Evolutionary conservation across 92 coral and sea anemone genomes (phyloP).

Genomic region (Porites lobata): DNA sequence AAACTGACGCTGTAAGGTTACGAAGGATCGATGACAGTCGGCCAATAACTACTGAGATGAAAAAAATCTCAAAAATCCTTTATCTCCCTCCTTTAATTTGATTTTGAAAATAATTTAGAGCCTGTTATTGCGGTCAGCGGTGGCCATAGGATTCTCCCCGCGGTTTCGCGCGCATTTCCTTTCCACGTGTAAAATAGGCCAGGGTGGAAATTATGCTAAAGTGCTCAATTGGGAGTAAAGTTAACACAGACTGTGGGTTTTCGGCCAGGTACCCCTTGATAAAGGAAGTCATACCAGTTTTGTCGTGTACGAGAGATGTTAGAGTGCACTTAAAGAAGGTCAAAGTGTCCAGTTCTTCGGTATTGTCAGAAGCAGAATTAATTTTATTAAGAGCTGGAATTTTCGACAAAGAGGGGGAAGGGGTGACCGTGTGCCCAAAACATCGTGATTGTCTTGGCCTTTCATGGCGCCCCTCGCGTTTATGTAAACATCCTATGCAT

Average conservation of each 20-base stretch:
- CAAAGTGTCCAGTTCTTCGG: conserved; percentile 21
- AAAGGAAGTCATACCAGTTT: conserved; percentile 40
- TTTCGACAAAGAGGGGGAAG: conserved; percentile 8
- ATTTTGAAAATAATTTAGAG: too few relatives aligned
- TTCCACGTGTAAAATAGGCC: too few relatives aligned
- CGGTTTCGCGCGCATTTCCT: too few relatives aligned
- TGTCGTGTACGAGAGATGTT: conserved; percentile 47
- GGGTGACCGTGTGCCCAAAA: conserved; percentile 53
- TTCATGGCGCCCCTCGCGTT: conserved; percentile 50
- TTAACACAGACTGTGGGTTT: conserved; percentile 47
- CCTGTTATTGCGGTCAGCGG: too few relatives aligned
- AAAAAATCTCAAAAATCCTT: too few relatives aligned
- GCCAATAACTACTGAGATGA: too few relatives aligned
- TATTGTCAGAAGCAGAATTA: conserved; percentile 48
- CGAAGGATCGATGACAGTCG: too few relatives aligned
- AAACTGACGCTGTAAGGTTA: too few relatives aligned
- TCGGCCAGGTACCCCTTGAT: conserved; percentile 47
- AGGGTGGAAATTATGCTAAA: background rate
- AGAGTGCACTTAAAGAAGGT: conserved; percentile 25
- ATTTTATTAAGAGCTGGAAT: conserved; percentile 49
- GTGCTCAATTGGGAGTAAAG: conserved; percentile 43
- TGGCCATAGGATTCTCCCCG: too few relatives aligned
- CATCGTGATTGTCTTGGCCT: conserved; percentile 61
- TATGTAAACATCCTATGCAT: conserved; percentile 37
- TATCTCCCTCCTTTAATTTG: too few relatives aligned